phyloP scores from a whole-genome alignment of 1,140 invertebrate species.

The Latrodectus geometricus region DNA sequence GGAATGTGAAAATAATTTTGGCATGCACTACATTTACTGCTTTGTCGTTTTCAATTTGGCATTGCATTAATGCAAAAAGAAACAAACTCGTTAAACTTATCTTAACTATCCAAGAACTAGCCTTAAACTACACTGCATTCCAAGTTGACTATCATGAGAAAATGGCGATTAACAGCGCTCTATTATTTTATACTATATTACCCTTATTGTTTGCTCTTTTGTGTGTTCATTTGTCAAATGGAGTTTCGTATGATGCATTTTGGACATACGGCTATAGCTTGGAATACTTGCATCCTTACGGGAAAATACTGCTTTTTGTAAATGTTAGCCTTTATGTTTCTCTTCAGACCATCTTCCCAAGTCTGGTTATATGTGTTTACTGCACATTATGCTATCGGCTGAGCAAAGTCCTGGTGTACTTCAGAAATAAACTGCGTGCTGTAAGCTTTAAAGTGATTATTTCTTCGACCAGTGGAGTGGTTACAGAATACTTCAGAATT shows the following conservation, averaged over 20 bases:
- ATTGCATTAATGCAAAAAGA: not conserved
- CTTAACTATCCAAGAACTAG: not conserved
- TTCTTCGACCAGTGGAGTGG: not conserved
- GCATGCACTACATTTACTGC: constrained; percentile 3
- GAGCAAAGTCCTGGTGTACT: constrained; percentile 6
- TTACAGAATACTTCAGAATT: constrained; percentile 5
- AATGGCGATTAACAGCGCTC: not conserved
- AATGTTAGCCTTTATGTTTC: not conserved
- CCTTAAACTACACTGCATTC: not conserved
- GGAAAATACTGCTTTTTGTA: not conserved
- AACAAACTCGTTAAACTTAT: not conserved
- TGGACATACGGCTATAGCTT: constrained; percentile 27
- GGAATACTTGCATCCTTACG: not conserved
- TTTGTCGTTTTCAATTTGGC: constrained; percentile 16
- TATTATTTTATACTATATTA: not conserved
- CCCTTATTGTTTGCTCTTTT: constrained; percentile 4
- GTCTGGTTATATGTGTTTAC: not conserved
- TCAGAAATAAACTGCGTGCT: not conserved
- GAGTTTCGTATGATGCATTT: not conserved
- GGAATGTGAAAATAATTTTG: constrained; percentile 9
- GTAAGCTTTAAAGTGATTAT: not conserved
- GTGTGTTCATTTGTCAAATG: not conserved
- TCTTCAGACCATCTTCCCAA: constrained; percentile 20
- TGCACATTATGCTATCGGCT: constrained; percentile 12
- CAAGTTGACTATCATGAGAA: not conserved